phyloP scores from a whole-genome alignment of 2,888 invertebrate species.

The Ommatoiulus sabulosus region DNA sequence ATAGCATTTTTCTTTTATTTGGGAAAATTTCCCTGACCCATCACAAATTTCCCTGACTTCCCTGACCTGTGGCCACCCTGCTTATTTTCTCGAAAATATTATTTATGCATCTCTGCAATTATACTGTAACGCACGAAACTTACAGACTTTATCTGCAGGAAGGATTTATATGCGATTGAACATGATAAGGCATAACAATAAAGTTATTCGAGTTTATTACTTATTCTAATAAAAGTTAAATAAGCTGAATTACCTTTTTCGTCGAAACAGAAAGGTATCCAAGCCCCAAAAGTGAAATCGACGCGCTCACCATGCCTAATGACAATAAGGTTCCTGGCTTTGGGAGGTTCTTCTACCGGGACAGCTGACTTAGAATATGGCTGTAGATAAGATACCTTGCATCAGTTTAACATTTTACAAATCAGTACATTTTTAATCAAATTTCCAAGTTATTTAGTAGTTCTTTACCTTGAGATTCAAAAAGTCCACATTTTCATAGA shows the following conservation, averaged over 20 bases:
- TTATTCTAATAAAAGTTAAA: too few species aligned
- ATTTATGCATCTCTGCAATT: too few species aligned
- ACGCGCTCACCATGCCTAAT: conserved; percentile 95
- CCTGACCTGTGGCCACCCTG: too few species aligned
- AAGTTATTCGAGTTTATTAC: too few species aligned
- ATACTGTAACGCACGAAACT: too few species aligned
- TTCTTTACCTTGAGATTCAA: conserved; percentile 56
- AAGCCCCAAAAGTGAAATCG: conserved; percentile 92
- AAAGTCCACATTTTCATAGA: conserved; percentile 59
- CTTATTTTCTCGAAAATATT: too few species aligned
- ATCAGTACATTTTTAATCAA: background rate
- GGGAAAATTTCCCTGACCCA: too few species aligned
- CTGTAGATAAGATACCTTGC: background rate
- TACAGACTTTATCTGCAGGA: too few species aligned
- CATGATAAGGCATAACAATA: too few species aligned
- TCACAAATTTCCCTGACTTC: too few species aligned
- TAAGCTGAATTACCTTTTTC: conserved; percentile 66
- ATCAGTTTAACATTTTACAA: background rate
- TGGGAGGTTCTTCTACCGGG: conserved; percentile 56
- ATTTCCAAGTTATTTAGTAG: background rate
- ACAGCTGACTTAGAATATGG: background rate
- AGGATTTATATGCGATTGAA: too few species aligned
- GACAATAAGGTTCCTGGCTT: conserved; percentile 73
- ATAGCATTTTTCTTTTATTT: too few species aligned
- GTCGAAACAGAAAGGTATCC: conserved; percentile 91